These are phyloP conservation scores for Toxotes lorentzi DNA, from an alignment of 2,797 vertebrate genomes.

Conservation along the genomic window DNA sequence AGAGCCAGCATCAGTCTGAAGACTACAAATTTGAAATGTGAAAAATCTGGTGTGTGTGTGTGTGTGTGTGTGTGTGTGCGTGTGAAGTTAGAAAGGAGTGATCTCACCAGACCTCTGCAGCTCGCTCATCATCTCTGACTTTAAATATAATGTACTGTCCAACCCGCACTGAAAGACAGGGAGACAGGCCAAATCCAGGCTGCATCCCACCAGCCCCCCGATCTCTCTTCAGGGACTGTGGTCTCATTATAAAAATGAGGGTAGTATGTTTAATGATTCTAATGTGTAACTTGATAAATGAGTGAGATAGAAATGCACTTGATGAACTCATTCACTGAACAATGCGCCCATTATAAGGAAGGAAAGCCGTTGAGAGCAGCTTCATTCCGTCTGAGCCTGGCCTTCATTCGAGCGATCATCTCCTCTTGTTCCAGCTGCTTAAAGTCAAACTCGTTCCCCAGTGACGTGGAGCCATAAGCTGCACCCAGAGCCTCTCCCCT, in stretches of 20 bases:
- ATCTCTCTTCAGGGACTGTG: too few species aligned
- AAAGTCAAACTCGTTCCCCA: conserved; percentile 44
- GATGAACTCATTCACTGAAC: background rate
- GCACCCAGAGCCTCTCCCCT: background rate
- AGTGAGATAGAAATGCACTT: background rate
- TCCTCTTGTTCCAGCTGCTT: conserved; percentile 54
- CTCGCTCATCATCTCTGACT: too few species aligned
- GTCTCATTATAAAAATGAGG: background rate
- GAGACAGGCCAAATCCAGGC: too few species aligned
- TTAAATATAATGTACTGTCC: too few species aligned
- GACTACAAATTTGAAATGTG: background rate
- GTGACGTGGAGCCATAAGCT: background rate
- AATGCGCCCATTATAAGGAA: background rate
- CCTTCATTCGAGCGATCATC: conserved; percentile 48
- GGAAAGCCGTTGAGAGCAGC: conserved; percentile 25
- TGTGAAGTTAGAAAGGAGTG: background rate
- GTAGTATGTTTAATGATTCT: background rate
- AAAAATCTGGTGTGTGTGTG: background rate
- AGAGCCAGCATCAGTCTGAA: background rate
- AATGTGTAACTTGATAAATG: background rate
- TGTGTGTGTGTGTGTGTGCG: too few species aligned
- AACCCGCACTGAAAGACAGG: too few species aligned
- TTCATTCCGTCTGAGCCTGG: conserved; percentile 10
- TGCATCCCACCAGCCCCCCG: too few species aligned
- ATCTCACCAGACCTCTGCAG: too few species aligned